Conservation (phyloP, 2,113 vertebrate genomes). For the Heliornis fulica region DNA sequence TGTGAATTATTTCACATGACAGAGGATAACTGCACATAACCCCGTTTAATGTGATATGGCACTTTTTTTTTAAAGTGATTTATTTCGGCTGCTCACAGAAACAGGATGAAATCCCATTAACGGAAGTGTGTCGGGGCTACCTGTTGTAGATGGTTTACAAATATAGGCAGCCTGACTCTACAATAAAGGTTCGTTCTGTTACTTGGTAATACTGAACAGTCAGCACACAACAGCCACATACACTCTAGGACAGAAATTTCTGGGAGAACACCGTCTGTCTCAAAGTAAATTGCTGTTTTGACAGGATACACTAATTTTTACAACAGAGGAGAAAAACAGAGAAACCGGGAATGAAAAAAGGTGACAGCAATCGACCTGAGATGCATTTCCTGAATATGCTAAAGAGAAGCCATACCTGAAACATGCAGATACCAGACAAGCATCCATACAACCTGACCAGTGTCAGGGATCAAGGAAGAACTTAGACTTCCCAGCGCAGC, state of each 20-base stretch:
- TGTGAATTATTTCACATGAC: slow-evolving; percentile 20
- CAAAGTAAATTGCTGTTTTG: slow-evolving; percentile 25
- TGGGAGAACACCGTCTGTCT: background rate
- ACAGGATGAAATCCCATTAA: slow-evolving; percentile 58
- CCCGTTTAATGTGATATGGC: slow-evolving; percentile 43
- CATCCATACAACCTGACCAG: background rate
- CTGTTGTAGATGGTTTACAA: slow-evolving; percentile 47
- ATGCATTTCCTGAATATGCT: background rate
- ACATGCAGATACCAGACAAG: background rate
- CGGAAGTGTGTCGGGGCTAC: background rate
- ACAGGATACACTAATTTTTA: background rate
- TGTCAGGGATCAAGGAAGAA: background rate
- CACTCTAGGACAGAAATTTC: background rate
- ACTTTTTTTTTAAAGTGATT: slow-evolving; percentile 57
- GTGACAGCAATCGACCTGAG: background rate
- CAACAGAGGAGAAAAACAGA: background rate
- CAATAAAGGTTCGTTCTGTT: slow-evolving; percentile 29
- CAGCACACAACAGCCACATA: background rate
- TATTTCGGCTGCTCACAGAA: slow-evolving; percentile 57
- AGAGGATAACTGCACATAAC: slow-evolving; percentile 55
- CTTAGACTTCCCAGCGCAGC: background rate
- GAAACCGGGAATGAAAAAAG: background rate
- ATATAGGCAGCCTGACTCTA: slow-evolving; percentile 7
- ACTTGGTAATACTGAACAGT: background rate
- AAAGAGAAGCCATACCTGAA: background rate